Base-by-base conservation (phyloP, 2,888 invertebrate species). In the Philereme transversata region DNA sequence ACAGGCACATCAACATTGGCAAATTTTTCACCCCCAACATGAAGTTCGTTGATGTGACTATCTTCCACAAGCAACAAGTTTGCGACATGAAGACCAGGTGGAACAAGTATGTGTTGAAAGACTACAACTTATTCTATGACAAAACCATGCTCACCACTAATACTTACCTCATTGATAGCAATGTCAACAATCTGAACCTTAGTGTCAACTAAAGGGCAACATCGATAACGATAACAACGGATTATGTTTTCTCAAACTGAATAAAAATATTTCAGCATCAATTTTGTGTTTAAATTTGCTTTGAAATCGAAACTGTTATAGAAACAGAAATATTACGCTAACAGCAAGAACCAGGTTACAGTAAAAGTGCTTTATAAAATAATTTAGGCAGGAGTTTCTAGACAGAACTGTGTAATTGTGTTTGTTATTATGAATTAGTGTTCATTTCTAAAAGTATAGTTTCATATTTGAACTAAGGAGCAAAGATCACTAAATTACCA, bases 1-100 rank as follows among this genome's bases (percentile, higher is more conserved):
- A 97, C 79, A 94, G 95, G 71, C 87, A 89, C 38, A 93, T 95
- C 75, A 89, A 94, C 47, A 88, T 94, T 49, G 84, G 84, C 52
- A 89, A 88, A 65, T 96, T 95, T 92, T 92, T 92, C 69, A 94
- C 94, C 22, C 93, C 95, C 49, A 96, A 96, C 87, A 94, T 94
- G 88, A 93, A 91, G 83, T 94, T 95, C 79, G 92, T 95, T 70
- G 95, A 95, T 72, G 93, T 94, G 5, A 88, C 89, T 67, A 92
- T 96, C 75, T 95, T 93, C 90, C 95, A 96, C 85, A 93, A 93
- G 74, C 91, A 90, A 52, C 84, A 90, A 64, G 73, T 73, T 0
- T 90, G 89, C 46, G 90, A 91, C 62, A 91, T 91, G 91, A 88
- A 77, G 75, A 86, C 82, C 10, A 84, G 88, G 52, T 92, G 89